Evolutionary conservation across 2,113 vertebrate genomes (phyloP).

Genomic region (Empidonax alnorum): DNA sequence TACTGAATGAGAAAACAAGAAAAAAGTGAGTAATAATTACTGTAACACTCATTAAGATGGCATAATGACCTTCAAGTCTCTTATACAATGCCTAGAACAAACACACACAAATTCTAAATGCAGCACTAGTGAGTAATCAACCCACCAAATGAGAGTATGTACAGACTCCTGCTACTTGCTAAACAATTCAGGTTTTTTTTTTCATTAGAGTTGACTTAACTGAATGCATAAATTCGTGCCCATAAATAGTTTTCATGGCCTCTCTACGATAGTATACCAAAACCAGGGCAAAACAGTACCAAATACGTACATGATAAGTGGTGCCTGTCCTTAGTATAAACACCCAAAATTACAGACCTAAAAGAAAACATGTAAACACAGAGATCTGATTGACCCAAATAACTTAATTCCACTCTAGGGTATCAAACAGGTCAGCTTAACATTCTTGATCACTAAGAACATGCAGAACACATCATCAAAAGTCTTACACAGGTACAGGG

Average conservation of each 20-base stretch:
- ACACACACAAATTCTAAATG: background rate
- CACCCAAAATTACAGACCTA: background rate
- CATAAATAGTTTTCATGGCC: background rate
- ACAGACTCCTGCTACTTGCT: background rate
- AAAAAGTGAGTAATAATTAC: background rate
- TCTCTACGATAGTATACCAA: background rate
- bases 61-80: background rate
- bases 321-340: background rate
- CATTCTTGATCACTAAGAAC: background rate
- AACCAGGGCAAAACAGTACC: background rate
- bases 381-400: background rate
- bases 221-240: background rate
- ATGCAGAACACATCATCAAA: background rate
- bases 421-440: background rate
- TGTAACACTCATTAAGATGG: background rate
- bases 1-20: background rate
- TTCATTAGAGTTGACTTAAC: background rate
- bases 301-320: background rate
- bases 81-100: background rate
- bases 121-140: background rate
- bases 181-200: background rate
- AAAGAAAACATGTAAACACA: background rate
- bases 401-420: accelerated
- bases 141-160: background rate
- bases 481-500: background rate